phyloP scores from a whole-genome alignment of 2,113 vertebrate genomes.

The Istiophorus platypterus region DNA sequence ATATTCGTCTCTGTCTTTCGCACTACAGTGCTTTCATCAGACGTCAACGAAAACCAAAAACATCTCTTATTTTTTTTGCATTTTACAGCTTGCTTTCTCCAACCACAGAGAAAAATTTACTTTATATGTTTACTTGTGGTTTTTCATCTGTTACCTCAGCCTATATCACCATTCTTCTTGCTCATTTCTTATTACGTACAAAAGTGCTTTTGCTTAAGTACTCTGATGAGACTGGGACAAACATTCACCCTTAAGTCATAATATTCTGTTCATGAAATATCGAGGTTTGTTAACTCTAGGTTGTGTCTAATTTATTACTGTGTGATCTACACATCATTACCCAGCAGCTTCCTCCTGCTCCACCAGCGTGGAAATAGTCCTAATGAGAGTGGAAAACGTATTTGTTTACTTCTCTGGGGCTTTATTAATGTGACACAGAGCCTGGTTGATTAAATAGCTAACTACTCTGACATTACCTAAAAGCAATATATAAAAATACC shows the following conservation, averaged over 20 bases:
- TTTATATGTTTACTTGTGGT: neutral
- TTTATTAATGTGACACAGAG: slow-evolving; percentile 65
- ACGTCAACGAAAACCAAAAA: neutral
- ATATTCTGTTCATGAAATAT: slow-evolving; percentile 59
- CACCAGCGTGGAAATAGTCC: slow-evolving; percentile 58
- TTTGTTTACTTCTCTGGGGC: slow-evolving; percentile 75
- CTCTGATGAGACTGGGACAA: slow-evolving; percentile 30
- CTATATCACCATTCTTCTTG: neutral
- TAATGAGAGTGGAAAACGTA: slow-evolving; percentile 72
- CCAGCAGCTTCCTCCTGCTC: slow-evolving; percentile 58
- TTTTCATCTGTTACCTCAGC: slow-evolving; percentile 17
- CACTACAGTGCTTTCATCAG: slow-evolving; percentile 14
- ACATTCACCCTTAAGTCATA: slow-evolving; percentile 39
- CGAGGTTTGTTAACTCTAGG: slow-evolving; percentile 61
- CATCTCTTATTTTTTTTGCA: neutral
- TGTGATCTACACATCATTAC: slow-evolving; percentile 74
- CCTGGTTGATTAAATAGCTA: slow-evolving; percentile 72
- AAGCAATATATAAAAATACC: slow-evolving; percentile 37
- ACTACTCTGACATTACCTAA: slow-evolving; percentile 62
- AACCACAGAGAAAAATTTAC: slow-evolving; percentile 2
- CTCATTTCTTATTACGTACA: slow-evolving; percentile 15
- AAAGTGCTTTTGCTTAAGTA: slow-evolving; percentile 39
- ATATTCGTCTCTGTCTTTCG: slow-evolving; percentile 35
- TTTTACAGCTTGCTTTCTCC: slow-evolving; percentile 1
- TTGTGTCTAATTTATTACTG: slow-evolving; percentile 74